phyloP scores from a whole-genome alignment of 2,888 invertebrate genomes.

The Oxyscelio sp. region DNA sequence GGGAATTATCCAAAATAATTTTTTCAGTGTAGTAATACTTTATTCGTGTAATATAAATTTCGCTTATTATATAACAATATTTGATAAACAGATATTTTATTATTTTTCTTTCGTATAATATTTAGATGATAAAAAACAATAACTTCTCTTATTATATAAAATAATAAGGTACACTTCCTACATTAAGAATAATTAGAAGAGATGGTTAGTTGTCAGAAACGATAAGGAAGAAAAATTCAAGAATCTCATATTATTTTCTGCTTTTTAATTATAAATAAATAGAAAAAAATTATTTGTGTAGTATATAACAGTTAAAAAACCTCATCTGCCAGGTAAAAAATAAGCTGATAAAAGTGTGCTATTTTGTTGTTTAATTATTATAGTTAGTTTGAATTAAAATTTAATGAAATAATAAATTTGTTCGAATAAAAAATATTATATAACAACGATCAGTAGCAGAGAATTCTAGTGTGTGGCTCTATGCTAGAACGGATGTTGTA shows the following conservation, averaged over 20 bases:
- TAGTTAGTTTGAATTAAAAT: conserved; percentile 25
- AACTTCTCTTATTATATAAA: too few species aligned
- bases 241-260: neutral
- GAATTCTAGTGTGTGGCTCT: conserved; percentile 84
- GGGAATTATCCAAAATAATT: too few species aligned
- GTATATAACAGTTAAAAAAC: conserved; percentile 12
- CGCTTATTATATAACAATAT: too few species aligned
- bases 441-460: conserved; percentile 87
- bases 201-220: neutral
- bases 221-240: neutral
- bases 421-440: conserved; percentile 83
- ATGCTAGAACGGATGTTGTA: conserved; percentile 88
- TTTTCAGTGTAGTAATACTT: too few species aligned
- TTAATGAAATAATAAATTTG: conserved; percentile 79
- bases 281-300: neutral
- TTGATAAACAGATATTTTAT: too few species aligned
- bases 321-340: neutral
- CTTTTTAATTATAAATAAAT: neutral
- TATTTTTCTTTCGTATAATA: too few species aligned
- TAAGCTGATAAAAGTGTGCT: conserved; percentile 23
- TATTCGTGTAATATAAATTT: too few species aligned
- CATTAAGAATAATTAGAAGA: too few species aligned
- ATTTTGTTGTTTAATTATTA: conserved; percentile 13
- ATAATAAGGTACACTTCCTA: too few species aligned
- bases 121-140: too few species aligned